Conservation (phyloP, 2,888 invertebrate genomes). For the Sclerodermus sp. region DNA sequence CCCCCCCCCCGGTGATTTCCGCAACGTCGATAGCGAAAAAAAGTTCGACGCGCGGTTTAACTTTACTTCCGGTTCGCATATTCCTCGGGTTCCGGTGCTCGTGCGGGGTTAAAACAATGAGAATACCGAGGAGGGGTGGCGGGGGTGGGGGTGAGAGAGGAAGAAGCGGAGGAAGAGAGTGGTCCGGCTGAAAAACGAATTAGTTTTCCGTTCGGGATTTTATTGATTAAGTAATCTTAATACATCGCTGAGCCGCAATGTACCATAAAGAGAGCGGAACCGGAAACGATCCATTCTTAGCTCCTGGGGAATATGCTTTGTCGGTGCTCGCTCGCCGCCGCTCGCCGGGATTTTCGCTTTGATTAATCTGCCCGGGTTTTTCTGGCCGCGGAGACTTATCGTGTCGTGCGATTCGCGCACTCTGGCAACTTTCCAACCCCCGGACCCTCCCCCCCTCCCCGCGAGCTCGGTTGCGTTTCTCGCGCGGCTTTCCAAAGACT, state of each 20-base stretch:
- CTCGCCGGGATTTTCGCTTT: slow-evolving; percentile 52
- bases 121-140: too few relatives aligned
- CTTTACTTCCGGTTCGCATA: too few relatives aligned
- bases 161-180: too few relatives aligned
- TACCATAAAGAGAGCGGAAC: slow-evolving; percentile 58
- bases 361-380: slow-evolving; percentile 50
- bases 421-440: slow-evolving; percentile 28
- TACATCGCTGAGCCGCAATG: slow-evolving; percentile 59
- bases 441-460: too few relatives aligned
- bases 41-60: too few relatives aligned
- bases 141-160: too few relatives aligned
- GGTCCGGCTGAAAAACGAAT: slow-evolving; percentile 42
- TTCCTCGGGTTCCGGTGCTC: too few relatives aligned
- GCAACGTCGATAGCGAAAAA: too few relatives aligned
- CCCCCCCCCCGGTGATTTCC: too few relatives aligned
- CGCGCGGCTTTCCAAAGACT: too few relatives aligned
- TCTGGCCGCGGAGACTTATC: slow-evolving; percentile 33
- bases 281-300: slow-evolving; percentile 58
- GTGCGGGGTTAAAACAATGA: too few relatives aligned
- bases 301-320: slow-evolving; percentile 58
- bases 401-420: slow-evolving; percentile 31
- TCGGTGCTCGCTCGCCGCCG: slow-evolving; percentile 46
- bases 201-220: slow-evolving; percentile 47
- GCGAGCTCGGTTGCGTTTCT: too few relatives aligned
- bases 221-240: slow-evolving; percentile 60